Base-by-base conservation (phyloP, 2,888 invertebrate genomes). In the Sussaba pulchella region DNA sequence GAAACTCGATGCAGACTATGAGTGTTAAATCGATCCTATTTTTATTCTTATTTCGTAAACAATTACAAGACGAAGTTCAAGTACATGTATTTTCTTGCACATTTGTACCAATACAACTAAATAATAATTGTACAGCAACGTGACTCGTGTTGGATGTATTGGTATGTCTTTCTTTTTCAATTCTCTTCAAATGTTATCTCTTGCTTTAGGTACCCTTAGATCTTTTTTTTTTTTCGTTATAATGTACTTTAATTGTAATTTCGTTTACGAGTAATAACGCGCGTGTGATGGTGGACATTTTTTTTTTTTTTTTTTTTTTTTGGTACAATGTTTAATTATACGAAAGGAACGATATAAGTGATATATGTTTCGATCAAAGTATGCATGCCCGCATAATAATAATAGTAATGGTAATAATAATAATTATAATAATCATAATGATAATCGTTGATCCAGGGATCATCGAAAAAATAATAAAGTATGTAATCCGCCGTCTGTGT, bases 21-120 rank as follows among this genome's bases (percentile, higher is more conserved):
- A 12, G 19, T 21, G 47, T 83, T 82, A 82, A 81, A 82, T 91
- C 86, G 87, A 89, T 89, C 90, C 86, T 83, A 89, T 90, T 69
- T 84, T 91, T 91, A 91, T 91, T 90, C 86, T 89, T 91, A 89
- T 90, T 89, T 89, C 89, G 91, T 91, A 91, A 92, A 91, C 92
- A 90, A 91, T 90, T 91, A 92, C 92, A 92, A 91, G 91, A 90
- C 89, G 89, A 89, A 90, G 89, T 90, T 89, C 88, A 91, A 92
- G 88, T 91, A 92, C 89, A 90, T 83, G 83, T 88, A 90, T 88
- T 87, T 86, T 31, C 89, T 89, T 91, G 91, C 88, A 88, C 82
- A 83, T 82, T 89, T 89, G 88, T 86, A 87, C 85, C 88, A 87
- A 87, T 88, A 88, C 89, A 91, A 86, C 90, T 89, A 89, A 89